A percentile compares a stretch with the other conserved stretches of the same genome.
phyloP scores from a whole-genome alignment of 2,797 vertebrate genomes.

The Platalea minor region DNA sequence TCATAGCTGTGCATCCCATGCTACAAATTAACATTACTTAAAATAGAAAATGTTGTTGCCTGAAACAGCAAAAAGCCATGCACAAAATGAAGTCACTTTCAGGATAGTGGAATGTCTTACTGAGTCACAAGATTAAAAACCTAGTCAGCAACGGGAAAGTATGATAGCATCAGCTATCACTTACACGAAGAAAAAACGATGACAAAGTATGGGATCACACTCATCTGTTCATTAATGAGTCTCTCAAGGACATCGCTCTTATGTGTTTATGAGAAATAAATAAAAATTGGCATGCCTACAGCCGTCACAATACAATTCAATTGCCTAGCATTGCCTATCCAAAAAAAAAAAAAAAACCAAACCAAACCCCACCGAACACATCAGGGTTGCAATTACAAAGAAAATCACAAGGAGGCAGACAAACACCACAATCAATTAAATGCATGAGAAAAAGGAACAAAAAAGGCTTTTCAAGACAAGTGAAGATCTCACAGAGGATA shows the following conservation, averaged over 20 bases:
- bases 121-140: not conserved
- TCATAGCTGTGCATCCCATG: not conserved
- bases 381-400: conserved; percentile 20
- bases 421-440: not conserved
- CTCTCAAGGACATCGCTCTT: not conserved
- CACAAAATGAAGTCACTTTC: not conserved
- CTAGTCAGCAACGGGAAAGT: not conserved
- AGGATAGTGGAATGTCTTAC: not conserved
- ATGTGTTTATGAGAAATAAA: not conserved
- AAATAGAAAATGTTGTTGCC: not conserved
- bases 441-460: not conserved
- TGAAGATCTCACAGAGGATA: not conserved
- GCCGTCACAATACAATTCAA: not conserved
- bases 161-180: not conserved
- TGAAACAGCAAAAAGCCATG: not conserved
- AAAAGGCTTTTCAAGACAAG: not conserved
- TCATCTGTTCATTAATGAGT: not conserved
- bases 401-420: conserved; percentile 66
- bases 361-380: not conserved
- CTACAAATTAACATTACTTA: not conserved
- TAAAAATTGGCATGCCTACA: not conserved
- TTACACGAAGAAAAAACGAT: not conserved
- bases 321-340: not conserved
- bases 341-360: not conserved
- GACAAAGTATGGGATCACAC: not conserved